These are phyloP conservation scores for Xyliphius kryptos DNA, from an alignment of 2,113 vertebrate species.

Conservation along the genomic window DNA sequence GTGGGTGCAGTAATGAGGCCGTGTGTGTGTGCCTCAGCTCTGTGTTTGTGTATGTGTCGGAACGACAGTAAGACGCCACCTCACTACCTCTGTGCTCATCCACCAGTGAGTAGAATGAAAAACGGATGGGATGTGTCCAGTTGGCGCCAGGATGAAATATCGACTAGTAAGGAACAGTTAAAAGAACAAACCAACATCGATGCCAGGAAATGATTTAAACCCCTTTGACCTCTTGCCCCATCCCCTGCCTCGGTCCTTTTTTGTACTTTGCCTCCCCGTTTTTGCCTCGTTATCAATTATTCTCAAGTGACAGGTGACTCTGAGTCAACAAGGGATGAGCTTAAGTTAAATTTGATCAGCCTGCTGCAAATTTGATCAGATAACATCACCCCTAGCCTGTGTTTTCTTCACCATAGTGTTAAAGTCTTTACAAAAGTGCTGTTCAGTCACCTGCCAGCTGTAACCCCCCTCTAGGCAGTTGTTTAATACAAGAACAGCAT, in stretches of 20 bases:
- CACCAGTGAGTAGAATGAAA: not conserved
- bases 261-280: constrained; percentile 32
- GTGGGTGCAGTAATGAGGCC: constrained; percentile 5
- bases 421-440: too few species aligned
- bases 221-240: constrained; percentile 2
- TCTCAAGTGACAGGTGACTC: not conserved
- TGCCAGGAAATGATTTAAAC: not conserved
- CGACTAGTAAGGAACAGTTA: not conserved
- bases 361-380: not conserved
- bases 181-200: not conserved
- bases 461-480: not conserved
- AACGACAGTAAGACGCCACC: not conserved
- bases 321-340: not conserved
- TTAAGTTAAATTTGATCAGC: not conserved
- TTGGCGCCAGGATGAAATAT: not conserved
- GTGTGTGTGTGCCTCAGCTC: not conserved
- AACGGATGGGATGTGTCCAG: not conserved
- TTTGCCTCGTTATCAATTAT: not conserved
- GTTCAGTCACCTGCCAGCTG: too few species aligned
- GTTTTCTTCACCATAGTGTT: not conserved
- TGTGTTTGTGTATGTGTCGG: constrained; percentile 10
- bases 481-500: not conserved
- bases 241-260: constrained; percentile 37
- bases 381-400: not conserved
- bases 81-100: constrained; percentile 6